These are phyloP conservation scores for Orchesella cincta DNA, from an alignment of 1,140 invertebrate species.

Conservation along the genomic window DNA sequence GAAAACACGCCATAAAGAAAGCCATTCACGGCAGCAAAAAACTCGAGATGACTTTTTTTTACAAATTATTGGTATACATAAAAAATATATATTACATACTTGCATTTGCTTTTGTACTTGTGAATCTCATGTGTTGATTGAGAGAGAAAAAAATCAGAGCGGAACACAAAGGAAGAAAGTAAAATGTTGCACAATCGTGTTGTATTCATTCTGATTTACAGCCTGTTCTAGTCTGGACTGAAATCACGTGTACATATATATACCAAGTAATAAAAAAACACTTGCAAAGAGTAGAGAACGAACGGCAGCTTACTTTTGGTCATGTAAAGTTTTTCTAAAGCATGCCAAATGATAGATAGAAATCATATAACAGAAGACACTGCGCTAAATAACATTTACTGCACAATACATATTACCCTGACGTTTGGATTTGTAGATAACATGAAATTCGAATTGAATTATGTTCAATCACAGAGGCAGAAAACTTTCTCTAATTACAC, in stretches of 20 bases:
- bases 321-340: too few relatives aligned
- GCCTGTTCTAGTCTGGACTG: background rate
- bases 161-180: background rate
- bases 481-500: background rate
- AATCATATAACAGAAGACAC: background rate
- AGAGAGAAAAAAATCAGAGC: background rate
- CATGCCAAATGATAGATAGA: too few relatives aligned
- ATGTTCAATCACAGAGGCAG: background rate
- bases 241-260: background rate
- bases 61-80: too few relatives aligned
- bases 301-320: background rate
- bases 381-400: background rate
- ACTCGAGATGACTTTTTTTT: background rate
- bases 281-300: background rate
- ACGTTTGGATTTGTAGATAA: background rate
- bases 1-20: background rate
- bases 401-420: background rate
- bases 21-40: conserved; percentile 23
- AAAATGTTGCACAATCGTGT: background rate
- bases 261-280: background rate
- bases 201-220: background rate
- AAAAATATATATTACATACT: background rate
- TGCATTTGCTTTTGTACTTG: background rate
- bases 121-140: background rate
- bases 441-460: too few relatives aligned